Conservation (phyloP, 1,140 invertebrate species). For the Ceratina australensis region DNA sequence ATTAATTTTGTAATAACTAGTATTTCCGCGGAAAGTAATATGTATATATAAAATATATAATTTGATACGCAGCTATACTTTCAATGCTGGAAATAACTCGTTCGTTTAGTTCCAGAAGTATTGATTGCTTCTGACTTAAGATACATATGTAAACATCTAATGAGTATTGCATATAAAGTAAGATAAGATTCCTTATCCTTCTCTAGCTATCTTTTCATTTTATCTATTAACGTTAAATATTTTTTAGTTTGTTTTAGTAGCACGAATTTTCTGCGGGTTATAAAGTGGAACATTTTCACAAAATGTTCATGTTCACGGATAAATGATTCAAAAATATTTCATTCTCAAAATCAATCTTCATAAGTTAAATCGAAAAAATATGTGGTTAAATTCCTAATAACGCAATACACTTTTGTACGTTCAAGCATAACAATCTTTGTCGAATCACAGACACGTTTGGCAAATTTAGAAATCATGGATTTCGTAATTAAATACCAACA, state of each 20-base stretch:
- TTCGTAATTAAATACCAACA: conserved; percentile 2
- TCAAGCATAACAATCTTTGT: neutral
- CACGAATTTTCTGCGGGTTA: neutral
- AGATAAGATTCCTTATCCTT: neutral
- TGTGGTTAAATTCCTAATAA: neutral
- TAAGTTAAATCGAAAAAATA: neutral
- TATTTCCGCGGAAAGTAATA: conserved; percentile 19
- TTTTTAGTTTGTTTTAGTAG: too few relatives aligned
- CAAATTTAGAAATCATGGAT: conserved; percentile 6
- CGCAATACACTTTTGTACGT: neutral
- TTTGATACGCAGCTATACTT: neutral
- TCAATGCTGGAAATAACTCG: neutral
- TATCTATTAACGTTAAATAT: too few relatives aligned
- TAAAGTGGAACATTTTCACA: neutral
- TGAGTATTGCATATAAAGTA: conserved; percentile 30
- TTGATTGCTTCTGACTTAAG: neutral
- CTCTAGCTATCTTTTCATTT: too few relatives aligned
- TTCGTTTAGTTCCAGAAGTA: neutral
- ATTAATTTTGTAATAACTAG: neutral
- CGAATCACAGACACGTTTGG: conserved; percentile 38
- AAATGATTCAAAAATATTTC: neutral
- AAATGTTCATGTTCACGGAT: neutral
- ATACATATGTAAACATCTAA: neutral
- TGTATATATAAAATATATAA: conserved; percentile 27
- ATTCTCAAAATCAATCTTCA: too few relatives aligned